phyloP scores from a whole-genome alignment of 2,888 invertebrate species.

The Habroteleia sp. region DNA sequence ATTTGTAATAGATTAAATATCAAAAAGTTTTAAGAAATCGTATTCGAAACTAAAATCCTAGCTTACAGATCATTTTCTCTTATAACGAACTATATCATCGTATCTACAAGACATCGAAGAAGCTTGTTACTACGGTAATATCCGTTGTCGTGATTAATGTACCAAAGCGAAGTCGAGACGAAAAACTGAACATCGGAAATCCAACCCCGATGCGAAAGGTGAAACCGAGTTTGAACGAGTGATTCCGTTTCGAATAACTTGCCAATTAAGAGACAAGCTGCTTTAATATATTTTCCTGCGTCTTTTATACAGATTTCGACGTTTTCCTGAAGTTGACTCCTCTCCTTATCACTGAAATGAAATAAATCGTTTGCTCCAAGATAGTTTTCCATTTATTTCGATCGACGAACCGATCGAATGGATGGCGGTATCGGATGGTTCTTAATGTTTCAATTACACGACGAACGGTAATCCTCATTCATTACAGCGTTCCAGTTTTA shows the following conservation, averaged over 20 bases:
- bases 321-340: slow-evolving; percentile 3
- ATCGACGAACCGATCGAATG: slow-evolving; percentile 67
- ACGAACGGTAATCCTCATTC: slow-evolving; percentile 72
- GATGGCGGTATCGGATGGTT: slow-evolving; percentile 71
- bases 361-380: slow-evolving; percentile 67
- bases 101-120: slow-evolving; percentile 9
- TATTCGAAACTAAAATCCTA: background rate
- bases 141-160: slow-evolving; percentile 58
- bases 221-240: slow-evolving; percentile 46
- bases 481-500: slow-evolving; percentile 66
- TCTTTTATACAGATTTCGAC: slow-evolving; percentile 49
- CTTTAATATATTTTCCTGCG: slow-evolving; percentile 56
- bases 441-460: slow-evolving; percentile 67
- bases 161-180: slow-evolving; percentile 35
- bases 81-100: background rate
- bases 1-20: too few relatives aligned
- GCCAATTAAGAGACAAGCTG: slow-evolving; percentile 62
- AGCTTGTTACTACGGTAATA: slow-evolving; percentile 54
- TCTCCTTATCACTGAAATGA: slow-evolving; percentile 53
- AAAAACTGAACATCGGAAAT: slow-evolving; percentile 49
- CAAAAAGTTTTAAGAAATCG: background rate
- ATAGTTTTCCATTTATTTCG: slow-evolving; percentile 56
- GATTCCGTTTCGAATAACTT: slow-evolving; percentile 53
- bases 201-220: slow-evolving; percentile 53
- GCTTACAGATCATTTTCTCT: slow-evolving; percentile 1